phyloP scores from a whole-genome alignment of 2,888 invertebrate species.

The Drosophila pegasa region DNA sequence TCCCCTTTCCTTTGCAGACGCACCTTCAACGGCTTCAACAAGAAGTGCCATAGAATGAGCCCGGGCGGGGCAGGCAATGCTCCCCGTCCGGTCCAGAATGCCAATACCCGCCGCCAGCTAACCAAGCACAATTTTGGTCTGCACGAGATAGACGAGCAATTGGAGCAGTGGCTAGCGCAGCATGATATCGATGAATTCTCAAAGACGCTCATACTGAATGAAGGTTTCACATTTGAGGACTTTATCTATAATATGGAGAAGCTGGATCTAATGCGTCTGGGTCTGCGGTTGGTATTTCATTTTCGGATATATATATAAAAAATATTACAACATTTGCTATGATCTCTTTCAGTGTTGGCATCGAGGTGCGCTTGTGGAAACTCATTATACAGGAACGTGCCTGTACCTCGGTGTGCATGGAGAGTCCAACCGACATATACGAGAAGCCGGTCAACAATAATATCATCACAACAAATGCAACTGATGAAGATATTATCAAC shows the following conservation, averaged over 20 bases:
- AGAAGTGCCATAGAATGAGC: constrained; percentile 70
- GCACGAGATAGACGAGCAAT: constrained; percentile 85
- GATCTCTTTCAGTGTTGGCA: constrained; percentile 86
- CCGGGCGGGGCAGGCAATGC: constrained; percentile 50
- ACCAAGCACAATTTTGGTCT: constrained; percentile 76
- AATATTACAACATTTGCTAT: not conserved
- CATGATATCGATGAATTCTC: constrained; percentile 89
- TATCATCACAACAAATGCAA: constrained; percentile 56
- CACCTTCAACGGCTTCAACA: constrained; percentile 62
- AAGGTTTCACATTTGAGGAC: constrained; percentile 93
- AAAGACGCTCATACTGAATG: constrained; percentile 88
- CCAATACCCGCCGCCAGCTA: constrained; percentile 60
- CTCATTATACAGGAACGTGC: constrained; percentile 87
- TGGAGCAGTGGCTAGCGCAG: constrained; percentile 90
- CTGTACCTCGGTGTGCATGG: constrained; percentile 58
- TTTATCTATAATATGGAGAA: constrained; percentile 91
- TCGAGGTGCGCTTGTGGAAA: constrained; percentile 94
- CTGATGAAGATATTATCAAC: constrained; percentile 43
- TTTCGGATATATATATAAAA: constrained; percentile 65
- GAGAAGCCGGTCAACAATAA: constrained; percentile 64
- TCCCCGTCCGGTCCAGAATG: constrained; percentile 30
- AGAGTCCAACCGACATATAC: constrained; percentile 56
- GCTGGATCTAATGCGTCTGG: constrained; percentile 92
- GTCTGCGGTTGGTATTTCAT: constrained; percentile 88
- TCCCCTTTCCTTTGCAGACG: constrained; percentile 51